phyloP scores from a whole-genome alignment of 1,140 invertebrate species.

The Melitaea cinxia region DNA sequence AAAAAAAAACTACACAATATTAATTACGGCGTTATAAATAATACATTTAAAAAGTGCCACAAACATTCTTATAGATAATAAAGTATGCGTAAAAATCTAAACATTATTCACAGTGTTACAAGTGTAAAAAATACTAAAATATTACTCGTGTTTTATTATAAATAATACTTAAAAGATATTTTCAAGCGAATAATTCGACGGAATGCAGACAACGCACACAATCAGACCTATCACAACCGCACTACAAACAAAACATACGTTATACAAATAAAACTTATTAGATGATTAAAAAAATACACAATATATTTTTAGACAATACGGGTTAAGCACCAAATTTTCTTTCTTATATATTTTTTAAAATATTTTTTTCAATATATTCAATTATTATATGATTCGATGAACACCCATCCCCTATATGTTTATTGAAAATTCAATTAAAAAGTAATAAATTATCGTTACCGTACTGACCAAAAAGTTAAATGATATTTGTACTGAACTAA shows the following conservation, averaged over 20 bases:
- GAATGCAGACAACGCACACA: background rate
- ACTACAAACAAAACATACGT: conserved; percentile 15
- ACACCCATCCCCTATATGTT: background rate
- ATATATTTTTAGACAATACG: conserved; percentile 5
- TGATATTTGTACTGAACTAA: conserved; percentile 7
- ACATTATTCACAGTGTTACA: conserved; percentile 58
- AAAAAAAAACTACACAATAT: background rate
- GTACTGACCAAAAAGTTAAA: conserved; percentile 8
- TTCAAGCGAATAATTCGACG: conserved; percentile 27
- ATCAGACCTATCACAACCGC: conserved; percentile 31
- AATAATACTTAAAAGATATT: conserved; percentile 28
- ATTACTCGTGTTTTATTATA: conserved; percentile 50
- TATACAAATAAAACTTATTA: conserved; percentile 4
- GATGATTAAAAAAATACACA: background rate
- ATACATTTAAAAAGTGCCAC: conserved; percentile 52
- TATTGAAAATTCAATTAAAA: background rate
- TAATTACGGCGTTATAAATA: conserved; percentile 36
- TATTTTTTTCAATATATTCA: background rate
- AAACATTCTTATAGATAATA: conserved; percentile 31
- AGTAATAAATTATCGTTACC: background rate
- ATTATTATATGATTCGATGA: conserved; percentile 3
- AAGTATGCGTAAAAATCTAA: conserved; percentile 53
- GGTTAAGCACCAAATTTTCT: conserved; percentile 3
- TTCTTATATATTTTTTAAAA: conserved; percentile 3
- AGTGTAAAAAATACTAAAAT: conserved; percentile 56